These are phyloP conservation scores for Cinara cedri DNA, from an alignment of 2,888 invertebrate species.

Conservation along the genomic window DNA sequence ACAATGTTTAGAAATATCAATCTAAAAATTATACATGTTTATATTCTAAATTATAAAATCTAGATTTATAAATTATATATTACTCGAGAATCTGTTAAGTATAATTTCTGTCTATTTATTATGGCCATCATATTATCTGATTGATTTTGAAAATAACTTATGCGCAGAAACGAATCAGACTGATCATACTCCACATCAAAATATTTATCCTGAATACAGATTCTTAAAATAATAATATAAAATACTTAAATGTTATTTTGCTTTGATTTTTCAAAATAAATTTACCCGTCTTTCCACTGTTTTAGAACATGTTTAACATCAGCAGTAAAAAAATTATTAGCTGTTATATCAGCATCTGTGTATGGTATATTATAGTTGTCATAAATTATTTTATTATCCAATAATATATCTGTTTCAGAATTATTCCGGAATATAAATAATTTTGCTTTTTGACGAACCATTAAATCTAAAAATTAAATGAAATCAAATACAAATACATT, in stretches of 20 bases:
- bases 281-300: slow-evolving; percentile 37
- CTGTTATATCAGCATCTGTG: slow-evolving; percentile 22
- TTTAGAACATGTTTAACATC: slow-evolving; percentile 41
- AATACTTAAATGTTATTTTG: neutral
- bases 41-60: neutral
- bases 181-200: slow-evolving; percentile 10
- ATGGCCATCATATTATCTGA: slow-evolving; percentile 32
- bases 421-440: slow-evolving; percentile 26
- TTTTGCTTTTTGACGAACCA: slow-evolving; percentile 41
- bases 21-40: slow-evolving; percentile 27
- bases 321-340: slow-evolving; percentile 35
- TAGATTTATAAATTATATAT: neutral
- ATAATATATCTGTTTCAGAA: slow-evolving; percentile 14
- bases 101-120: slow-evolving; percentile 31
- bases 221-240: slow-evolving; percentile 30
- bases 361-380: slow-evolving; percentile 36
- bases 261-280: slow-evolving; percentile 10
- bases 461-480: slow-evolving; percentile 24
- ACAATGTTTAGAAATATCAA: slow-evolving; percentile 49
- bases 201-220: slow-evolving; percentile 44
- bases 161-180: slow-evolving; percentile 35
- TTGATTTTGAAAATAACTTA: slow-evolving; percentile 36
- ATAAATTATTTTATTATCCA: slow-evolving; percentile 15
- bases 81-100: slow-evolving; percentile 39
- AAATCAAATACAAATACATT: neutral